These are phyloP conservation scores for Malthinus seriepunctatus DNA, from an alignment of 2,888 invertebrate species.

Conservation along the genomic window DNA sequence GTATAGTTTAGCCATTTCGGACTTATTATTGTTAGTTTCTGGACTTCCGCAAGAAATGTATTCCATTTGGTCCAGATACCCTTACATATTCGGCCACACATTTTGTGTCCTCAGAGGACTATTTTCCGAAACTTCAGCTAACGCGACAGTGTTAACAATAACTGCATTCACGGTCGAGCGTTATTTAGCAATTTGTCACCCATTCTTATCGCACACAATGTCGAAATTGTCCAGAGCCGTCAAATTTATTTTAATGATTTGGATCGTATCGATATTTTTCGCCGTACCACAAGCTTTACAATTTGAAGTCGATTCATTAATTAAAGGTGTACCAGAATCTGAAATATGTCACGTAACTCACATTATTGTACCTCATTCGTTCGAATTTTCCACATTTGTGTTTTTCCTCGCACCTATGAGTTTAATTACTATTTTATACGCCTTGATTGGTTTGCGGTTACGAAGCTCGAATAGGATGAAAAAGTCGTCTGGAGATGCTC, in stretches of 20 bases:
- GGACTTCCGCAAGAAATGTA: conserved; percentile 85
- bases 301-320: conserved; percentile 52
- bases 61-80: conserved; percentile 75
- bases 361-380: conserved; percentile 67
- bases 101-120: conserved; percentile 80
- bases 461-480: conserved; percentile 65
- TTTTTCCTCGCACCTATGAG: conserved; percentile 89
- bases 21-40: conserved; percentile 74
- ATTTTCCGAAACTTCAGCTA: conserved; percentile 78
- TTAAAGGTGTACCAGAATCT: conserved; percentile 46
- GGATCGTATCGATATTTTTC: conserved; percentile 75
- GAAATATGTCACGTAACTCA: conserved; percentile 59
- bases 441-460: conserved; percentile 74
- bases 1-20: conserved; percentile 84
- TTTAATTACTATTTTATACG: conserved; percentile 80
- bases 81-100: conserved; percentile 75
- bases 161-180: conserved; percentile 73
- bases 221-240: conserved; percentile 84
- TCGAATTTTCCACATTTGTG: conserved; percentile 78
- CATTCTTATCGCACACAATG: conserved; percentile 77
- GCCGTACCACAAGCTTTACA: conserved; percentile 73
- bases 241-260: conserved; percentile 78
- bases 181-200: conserved; percentile 72
- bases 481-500: conserved; percentile 29
- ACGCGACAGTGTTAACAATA: conserved; percentile 72